These are phyloP conservation scores for Asobara japonica DNA, from an alignment of 1,140 invertebrate genomes.

Conservation along the genomic window DNA sequence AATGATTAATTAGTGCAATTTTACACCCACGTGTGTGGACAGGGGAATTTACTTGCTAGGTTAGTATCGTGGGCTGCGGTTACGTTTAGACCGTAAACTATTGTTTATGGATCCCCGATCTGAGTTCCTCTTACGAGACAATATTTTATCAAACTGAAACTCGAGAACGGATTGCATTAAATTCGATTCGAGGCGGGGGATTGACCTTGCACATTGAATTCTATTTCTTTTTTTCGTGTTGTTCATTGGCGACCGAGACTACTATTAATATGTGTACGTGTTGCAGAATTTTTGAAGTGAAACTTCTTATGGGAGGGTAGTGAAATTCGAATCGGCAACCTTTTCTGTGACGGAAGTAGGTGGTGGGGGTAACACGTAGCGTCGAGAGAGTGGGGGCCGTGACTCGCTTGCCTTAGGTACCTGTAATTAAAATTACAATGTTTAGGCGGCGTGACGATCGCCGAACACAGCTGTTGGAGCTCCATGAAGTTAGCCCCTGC, in stretches of 20 bases:
- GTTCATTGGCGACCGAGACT: not conserved
- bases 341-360: too few relatives aligned
- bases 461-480: too few relatives aligned
- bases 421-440: too few relatives aligned
- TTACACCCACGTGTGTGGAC: not conserved
- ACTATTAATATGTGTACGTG: not conserved
- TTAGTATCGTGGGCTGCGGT: not conserved
- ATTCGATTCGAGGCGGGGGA: not conserved
- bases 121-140: not conserved
- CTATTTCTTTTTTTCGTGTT: not conserved
- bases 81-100: not conserved
- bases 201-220: slow-evolving; percentile 7
- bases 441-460: too few relatives aligned
- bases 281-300: not conserved
- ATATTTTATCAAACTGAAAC: slow-evolving; percentile 14
- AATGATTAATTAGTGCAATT: slow-evolving; percentile 6
- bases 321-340: too few relatives aligned
- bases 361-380: too few relatives aligned
- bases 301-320: too few relatives aligned
- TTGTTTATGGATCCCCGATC: slow-evolving; percentile 6
- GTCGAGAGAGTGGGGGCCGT: too few relatives aligned
- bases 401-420: too few relatives aligned
- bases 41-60: not conserved
- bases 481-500: too few relatives aligned
- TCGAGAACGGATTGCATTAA: slow-evolving; percentile 8